Percentiles rank a stretch among this genome's conserved stretches.
phyloP scores from a whole-genome alignment of 2,888 invertebrate genomes.

The Neoaliturus tenellus region DNA sequence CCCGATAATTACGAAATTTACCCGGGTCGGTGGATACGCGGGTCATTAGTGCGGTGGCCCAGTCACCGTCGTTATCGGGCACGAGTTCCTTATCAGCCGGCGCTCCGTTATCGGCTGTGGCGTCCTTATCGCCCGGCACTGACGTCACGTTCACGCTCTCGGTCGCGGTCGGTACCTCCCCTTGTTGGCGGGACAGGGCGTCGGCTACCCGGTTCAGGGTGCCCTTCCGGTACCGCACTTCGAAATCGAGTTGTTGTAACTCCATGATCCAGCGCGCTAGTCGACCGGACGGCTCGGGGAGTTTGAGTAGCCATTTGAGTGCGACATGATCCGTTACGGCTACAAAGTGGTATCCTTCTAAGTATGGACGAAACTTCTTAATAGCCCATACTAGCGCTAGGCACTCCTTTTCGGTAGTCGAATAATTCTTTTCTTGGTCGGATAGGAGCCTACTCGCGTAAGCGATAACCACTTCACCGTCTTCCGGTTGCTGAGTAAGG shows the following conservation, averaged over 20 bases:
- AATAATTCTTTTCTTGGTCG: too few relatives aligned
- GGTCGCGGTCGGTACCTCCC: too few relatives aligned
- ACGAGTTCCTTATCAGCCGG: too few relatives aligned
- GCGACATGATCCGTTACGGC: slow-evolving; percentile 59
- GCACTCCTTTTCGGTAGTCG: slow-evolving; percentile 65
- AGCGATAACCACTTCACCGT: too few relatives aligned
- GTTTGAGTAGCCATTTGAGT: slow-evolving; percentile 60
- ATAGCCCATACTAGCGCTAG: slow-evolving; percentile 65
- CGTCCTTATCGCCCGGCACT: not conserved
- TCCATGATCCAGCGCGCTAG: slow-evolving; percentile 64
- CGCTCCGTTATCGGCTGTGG: too few relatives aligned
- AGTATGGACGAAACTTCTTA: slow-evolving; percentile 63
- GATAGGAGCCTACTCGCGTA: too few relatives aligned
- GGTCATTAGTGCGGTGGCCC: not conserved
- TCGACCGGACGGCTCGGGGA: slow-evolving; percentile 58
- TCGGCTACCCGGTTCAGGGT: slow-evolving; percentile 2
- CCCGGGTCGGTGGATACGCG: not conserved
- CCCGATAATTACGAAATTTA: not conserved
- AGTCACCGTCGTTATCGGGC: not conserved
- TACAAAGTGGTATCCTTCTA: slow-evolving; percentile 62
- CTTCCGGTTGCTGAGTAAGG: too few relatives aligned
- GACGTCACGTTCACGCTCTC: not conserved
- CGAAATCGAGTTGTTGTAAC: slow-evolving; percentile 52
- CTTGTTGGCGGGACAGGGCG: slow-evolving; percentile 29
- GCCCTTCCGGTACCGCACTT: not conserved